Conservation (phyloP, 2,797 vertebrate genomes). For the Picus viridis region DNA sequence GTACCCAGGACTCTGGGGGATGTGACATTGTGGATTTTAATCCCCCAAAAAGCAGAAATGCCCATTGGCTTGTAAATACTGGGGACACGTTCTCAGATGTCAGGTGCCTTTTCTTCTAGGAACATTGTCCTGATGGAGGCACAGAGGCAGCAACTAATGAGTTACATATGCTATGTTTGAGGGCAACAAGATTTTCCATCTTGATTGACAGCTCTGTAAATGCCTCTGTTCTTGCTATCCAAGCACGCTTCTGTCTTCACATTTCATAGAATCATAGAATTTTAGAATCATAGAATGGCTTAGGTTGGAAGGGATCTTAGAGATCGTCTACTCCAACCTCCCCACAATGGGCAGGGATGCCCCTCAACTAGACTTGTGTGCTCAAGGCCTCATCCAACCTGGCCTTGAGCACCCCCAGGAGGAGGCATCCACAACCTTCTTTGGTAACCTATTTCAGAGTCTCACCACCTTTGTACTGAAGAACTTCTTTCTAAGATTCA, state of each 20-base stretch:
- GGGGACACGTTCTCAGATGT: neutral
- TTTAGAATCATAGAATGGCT: no score
- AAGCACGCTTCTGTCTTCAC: neutral
- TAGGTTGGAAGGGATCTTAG: no score
- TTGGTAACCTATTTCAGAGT: no score
- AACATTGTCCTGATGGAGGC: accelerated
- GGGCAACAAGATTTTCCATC: neutral
- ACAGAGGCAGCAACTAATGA: neutral
- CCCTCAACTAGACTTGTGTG: no score
- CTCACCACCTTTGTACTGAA: no score
- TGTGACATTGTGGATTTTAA: neutral
- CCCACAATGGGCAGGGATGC: no score
- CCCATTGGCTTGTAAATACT: neutral
- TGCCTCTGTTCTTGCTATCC: neutral
- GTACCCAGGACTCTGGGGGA: neutral
- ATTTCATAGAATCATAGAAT: neutral
- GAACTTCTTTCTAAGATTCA: no score
- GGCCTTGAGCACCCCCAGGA: no score
- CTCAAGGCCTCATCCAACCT: no score
- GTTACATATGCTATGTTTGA: neutral
- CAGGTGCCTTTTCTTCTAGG: neutral
- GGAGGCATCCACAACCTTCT: no score
- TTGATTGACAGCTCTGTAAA: neutral
- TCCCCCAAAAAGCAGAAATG: neutral
- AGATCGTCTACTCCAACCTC: no score